Evolutionary conservation across 2,113 vertebrate species (phyloP).

Genomic region (Chamaetylas fuelleborni): DNA sequence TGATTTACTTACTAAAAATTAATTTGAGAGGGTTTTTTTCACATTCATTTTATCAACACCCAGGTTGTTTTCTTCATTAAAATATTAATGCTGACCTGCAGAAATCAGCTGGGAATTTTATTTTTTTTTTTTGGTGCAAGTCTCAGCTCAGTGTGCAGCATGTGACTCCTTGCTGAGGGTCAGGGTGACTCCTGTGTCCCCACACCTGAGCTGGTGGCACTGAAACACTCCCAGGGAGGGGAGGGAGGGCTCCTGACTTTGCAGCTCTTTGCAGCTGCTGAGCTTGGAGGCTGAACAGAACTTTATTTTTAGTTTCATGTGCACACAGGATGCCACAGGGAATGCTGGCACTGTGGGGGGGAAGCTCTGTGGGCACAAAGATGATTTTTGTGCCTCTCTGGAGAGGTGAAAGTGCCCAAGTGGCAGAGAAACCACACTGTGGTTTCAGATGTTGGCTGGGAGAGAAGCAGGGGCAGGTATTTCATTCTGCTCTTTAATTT

Average conservation of each 20-base stretch:
- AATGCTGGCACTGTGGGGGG: rapidly evolving
- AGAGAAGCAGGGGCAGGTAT: background rate
- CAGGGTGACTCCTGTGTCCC: constrained; percentile 19
- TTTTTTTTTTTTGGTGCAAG: no score
- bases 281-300: background rate
- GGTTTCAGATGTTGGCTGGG: background rate
- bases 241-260: background rate
- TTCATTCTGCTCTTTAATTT: background rate
- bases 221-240: background rate
- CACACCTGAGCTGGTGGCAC: background rate
- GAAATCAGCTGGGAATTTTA: background rate
- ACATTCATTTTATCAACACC: background rate
- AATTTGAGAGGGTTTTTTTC: background rate
- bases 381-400: background rate
- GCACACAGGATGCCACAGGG: background rate
- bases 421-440: rapidly evolving
- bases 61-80: background rate
- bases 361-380: background rate
- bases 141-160: background rate
- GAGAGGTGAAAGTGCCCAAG: rapidly evolving
- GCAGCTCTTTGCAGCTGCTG: background rate
- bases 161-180: background rate
- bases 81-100: background rate
- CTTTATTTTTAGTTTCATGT: rapidly evolving
- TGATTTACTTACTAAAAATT: background rate